phyloP scores from a whole-genome alignment of 2,888 invertebrate species.

The Lomographa bimaculata region DNA sequence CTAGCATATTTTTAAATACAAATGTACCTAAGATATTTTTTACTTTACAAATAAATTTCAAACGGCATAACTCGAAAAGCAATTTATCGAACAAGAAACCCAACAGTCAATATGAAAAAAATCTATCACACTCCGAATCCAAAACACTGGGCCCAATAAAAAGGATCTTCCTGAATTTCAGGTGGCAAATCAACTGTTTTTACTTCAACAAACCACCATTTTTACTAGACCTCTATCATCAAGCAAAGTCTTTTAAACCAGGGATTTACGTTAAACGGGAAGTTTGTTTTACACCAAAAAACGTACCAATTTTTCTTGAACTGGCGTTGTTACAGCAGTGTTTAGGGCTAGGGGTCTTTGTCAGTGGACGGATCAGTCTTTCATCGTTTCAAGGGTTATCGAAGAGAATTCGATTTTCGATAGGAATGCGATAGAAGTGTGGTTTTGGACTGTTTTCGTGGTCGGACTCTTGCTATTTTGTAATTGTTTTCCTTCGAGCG shows the following conservation, averaged over 20 bases:
- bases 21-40: too few species aligned
- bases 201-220: slow-evolving; percentile 36
- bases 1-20: too few species aligned
- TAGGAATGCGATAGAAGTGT: slow-evolving; percentile 34
- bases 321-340: slow-evolving; percentile 1
- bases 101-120: slow-evolving; percentile 33
- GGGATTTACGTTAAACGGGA: slow-evolving; percentile 12
- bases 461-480: slow-evolving; percentile 16
- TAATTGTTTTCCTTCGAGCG: slow-evolving; percentile 13
- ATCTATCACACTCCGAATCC: slow-evolving; percentile 42
- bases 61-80: too few species aligned
- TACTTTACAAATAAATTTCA: too few species aligned
- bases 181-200: slow-evolving; percentile 48
- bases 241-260: slow-evolving; percentile 16
- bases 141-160: slow-evolving; percentile 42
- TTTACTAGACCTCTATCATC: slow-evolving; percentile 24
- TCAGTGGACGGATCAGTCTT: slow-evolving; percentile 36
- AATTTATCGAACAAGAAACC: too few species aligned
- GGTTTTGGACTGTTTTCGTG: slow-evolving; percentile 23
- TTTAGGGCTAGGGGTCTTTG: slow-evolving; percentile 26
- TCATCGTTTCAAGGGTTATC: slow-evolving; percentile 45
- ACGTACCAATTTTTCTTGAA: slow-evolving; percentile 12
- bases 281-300: slow-evolving; percentile 21
- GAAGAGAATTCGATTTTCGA: slow-evolving; percentile 43
- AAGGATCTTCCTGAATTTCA: slow-evolving; percentile 40